Evolutionary conservation across 2,113 vertebrate species (phyloP).

Genomic region (Cervus canadensis): DNA sequence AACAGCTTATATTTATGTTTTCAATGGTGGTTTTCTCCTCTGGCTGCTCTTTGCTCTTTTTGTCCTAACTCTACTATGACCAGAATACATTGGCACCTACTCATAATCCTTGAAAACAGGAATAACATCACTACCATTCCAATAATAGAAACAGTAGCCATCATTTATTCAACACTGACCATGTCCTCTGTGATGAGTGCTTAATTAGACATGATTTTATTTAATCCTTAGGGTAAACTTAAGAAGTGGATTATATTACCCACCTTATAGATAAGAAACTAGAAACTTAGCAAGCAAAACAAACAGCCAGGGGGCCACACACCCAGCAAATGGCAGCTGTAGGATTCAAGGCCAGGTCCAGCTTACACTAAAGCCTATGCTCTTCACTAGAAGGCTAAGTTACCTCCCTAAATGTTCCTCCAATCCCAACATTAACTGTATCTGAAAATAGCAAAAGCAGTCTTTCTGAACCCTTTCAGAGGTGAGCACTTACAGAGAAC

Average conservation of each 20-base stretch:
- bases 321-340: background rate
- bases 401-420: background rate
- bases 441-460: background rate
- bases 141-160: background rate
- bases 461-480: background rate
- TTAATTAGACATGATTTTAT: background rate
- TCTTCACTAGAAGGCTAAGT: background rate
- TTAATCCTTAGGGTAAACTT: background rate
- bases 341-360: background rate
- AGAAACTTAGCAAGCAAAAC: background rate
- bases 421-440: background rate
- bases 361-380: background rate
- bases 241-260: background rate
- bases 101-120: background rate
- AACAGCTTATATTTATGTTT: background rate
- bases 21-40: background rate
- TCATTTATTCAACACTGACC: background rate
- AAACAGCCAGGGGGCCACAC: background rate
- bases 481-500: background rate
- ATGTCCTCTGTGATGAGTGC: background rate
- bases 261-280: background rate
- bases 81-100: background rate
- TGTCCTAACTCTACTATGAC: background rate
- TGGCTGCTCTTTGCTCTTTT: background rate
- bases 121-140: background rate